Conservation (phyloP, 2,888 invertebrate genomes). For the Neoitamus cyanurus region DNA sequence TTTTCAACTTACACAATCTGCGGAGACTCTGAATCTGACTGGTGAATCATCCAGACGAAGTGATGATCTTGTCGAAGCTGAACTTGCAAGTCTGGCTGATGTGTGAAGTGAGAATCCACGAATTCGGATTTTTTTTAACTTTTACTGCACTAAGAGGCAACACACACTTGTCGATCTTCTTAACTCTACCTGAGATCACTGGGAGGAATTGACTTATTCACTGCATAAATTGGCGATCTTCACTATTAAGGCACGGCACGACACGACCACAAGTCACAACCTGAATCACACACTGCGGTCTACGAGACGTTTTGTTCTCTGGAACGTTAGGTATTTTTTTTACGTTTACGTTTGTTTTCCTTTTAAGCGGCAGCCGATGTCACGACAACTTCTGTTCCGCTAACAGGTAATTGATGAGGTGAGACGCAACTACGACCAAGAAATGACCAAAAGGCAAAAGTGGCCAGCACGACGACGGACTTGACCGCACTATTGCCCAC, state of each 20-base stretch:
- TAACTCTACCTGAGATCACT: background rate
- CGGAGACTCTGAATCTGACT: background rate
- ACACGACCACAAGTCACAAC: background rate
- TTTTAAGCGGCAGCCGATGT: background rate
- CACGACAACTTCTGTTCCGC: background rate
- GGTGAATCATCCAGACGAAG: background rate
- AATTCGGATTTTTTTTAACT: background rate
- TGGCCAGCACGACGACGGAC: background rate
- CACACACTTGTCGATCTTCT: background rate
- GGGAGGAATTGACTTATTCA: background rate
- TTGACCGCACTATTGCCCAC: background rate
- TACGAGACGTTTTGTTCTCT: background rate
- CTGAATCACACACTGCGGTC: slow-evolving; percentile 33
- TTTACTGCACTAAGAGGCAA: background rate
- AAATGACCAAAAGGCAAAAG: background rate
- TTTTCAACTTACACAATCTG: slow-evolving; percentile 10
- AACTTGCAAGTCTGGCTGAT: background rate
- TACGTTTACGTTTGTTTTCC: background rate
- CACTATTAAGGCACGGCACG: background rate
- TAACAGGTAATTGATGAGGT: background rate
- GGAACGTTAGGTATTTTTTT: background rate
- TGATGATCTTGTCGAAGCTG: background rate
- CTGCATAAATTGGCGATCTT: slow-evolving; percentile 21
- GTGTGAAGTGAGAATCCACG: background rate
- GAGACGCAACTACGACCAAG: background rate